Percentiles rank a stretch among this genome's conserved stretches.
These are phyloP conservation scores for Sardinella longiceps DNA, from an alignment of 2,797 vertebrate species.

Conservation along the genomic window DNA sequence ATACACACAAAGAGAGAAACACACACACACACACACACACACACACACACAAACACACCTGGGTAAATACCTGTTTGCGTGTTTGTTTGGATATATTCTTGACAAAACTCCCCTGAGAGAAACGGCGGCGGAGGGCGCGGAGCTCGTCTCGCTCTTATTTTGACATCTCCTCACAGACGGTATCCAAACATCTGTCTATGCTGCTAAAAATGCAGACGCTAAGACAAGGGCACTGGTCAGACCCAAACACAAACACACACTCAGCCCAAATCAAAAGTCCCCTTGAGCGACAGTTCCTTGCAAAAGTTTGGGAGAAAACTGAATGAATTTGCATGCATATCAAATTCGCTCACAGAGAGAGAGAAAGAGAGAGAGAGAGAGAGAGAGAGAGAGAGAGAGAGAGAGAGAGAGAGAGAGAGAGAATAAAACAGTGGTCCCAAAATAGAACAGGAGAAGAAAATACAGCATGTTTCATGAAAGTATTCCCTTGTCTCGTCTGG, in stretches of 20 bases:
- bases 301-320: not conserved
- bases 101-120: not conserved
- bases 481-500: too few relatives aligned
- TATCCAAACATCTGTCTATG: not conserved
- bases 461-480: too few relatives aligned
- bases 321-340: not conserved
- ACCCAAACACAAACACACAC: not conserved
- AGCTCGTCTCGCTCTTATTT: not conserved
- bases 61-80: not conserved
- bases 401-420: not conserved
- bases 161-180: not conserved
- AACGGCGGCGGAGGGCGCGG: not conserved
- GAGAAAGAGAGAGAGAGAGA: not conserved
- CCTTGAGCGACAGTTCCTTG: not conserved
- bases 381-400: not conserved
- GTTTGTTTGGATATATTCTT: not conserved
- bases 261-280: not conserved
- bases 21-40: not conserved
- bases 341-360: not conserved
- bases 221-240: not conserved
- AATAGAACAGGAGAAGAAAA: not conserved
- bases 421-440: not conserved
- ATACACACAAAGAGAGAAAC: not conserved
- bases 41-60: not conserved
- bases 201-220: not conserved